Percentiles rank a stretch among this genome's conserved stretches.
Evolutionary conservation across 2,797 vertebrate species (phyloP).

Genomic region (Xenentodon cancila): DNA sequence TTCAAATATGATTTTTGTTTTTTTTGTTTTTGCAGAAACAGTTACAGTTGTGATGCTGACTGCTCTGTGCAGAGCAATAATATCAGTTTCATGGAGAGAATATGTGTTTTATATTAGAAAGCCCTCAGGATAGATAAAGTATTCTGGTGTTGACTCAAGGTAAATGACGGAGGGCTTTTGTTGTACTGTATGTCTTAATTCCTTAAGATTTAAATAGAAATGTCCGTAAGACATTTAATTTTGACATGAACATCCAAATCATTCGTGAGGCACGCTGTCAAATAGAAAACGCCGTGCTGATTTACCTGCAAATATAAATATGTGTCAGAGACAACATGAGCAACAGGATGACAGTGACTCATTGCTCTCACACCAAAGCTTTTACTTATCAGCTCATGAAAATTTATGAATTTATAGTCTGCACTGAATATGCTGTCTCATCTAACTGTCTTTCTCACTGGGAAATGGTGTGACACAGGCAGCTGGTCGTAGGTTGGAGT

Average conservation of each 20-base stretch:
- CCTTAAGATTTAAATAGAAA: too few species aligned
- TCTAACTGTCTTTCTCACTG: constrained; percentile 21
- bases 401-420: constrained; percentile 63
- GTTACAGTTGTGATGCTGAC: too few species aligned
- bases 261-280: too few species aligned
- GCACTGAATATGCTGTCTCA: constrained; percentile 40
- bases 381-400: constrained; percentile 15
- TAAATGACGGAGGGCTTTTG: too few species aligned
- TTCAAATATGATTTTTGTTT: constrained; percentile 7
- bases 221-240: too few species aligned
- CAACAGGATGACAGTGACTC: constrained; percentile 7
- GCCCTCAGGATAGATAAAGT: too few species aligned
- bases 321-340: constrained; percentile 1
- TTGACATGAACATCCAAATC: too few species aligned
- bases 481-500: constrained; percentile 67
- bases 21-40: neutral
- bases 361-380: constrained; percentile 11
- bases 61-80: too few species aligned
- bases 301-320: neutral
- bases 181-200: too few species aligned
- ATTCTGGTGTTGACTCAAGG: too few species aligned
- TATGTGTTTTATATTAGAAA: too few species aligned
- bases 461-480: constrained; percentile 39
- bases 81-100: too few species aligned
- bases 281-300: neutral